phyloP scores from a whole-genome alignment of 2,888 invertebrate genomes.

The Hybos culiciformis region DNA sequence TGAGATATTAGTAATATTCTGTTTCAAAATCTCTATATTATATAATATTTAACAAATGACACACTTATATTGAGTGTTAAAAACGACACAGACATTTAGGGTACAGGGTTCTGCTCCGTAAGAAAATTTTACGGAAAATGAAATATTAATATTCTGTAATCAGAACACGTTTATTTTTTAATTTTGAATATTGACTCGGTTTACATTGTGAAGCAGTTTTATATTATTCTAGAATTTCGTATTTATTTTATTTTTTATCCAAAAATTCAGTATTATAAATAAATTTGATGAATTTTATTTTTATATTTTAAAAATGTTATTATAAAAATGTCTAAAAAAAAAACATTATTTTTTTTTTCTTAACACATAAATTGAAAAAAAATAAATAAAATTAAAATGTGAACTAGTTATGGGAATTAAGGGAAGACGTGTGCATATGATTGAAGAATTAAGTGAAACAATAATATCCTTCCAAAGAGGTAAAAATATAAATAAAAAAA shows the following conservation, averaged over 20 bases:
- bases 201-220: too few species aligned
- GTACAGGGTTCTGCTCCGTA: too few species aligned
- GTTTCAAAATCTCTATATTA: too few species aligned
- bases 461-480: conserved; percentile 99
- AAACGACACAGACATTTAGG: too few species aligned
- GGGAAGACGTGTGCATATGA: conserved; percentile 95
- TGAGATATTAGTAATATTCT: too few species aligned
- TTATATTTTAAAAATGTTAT: not conserved
- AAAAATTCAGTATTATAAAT: not conserved
- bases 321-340: conserved; percentile 13
- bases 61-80: too few species aligned
- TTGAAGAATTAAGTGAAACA: conserved; percentile 96
- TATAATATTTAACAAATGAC: too few species aligned
- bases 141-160: too few species aligned
- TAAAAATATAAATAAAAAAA: conserved; percentile 46
- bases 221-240: too few species aligned
- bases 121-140: too few species aligned
- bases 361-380: conserved; percentile 21
- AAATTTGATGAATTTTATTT: not conserved
- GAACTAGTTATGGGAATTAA: conserved; percentile 92
- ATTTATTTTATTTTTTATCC: not conserved
- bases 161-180: too few species aligned
- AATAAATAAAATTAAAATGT: conserved; percentile 6
- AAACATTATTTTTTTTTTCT: conserved; percentile 7
- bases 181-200: too few species aligned